These are phyloP conservation scores for Clarias batrachus DNA, from an alignment of 2,113 vertebrate species.

Conservation along the genomic window DNA sequence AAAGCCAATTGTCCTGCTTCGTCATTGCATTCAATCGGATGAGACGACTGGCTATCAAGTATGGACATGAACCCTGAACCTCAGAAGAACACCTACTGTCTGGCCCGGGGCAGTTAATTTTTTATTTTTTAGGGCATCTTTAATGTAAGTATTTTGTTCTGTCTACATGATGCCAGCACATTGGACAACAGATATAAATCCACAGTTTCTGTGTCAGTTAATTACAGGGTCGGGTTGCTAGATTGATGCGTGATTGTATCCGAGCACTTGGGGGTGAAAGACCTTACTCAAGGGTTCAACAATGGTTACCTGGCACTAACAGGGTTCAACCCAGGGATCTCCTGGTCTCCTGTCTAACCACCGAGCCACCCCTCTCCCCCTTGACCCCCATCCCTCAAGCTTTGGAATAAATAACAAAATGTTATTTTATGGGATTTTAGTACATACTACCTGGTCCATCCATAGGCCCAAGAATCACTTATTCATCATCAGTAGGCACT, in stretches of 20 bases:
- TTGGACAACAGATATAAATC: too few species aligned
- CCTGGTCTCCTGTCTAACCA: too few species aligned
- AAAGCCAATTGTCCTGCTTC: background rate
- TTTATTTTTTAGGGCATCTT: background rate
- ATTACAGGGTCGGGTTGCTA: too few species aligned
- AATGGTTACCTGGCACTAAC: too few species aligned
- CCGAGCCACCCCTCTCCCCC: too few species aligned
- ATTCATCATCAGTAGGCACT: background rate
- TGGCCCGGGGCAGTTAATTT: background rate
- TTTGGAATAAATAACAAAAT: background rate
- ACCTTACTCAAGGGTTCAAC: too few species aligned
- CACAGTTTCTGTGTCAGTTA: too few species aligned
- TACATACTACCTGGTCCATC: background rate
- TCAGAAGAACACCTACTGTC: constrained; percentile 14
- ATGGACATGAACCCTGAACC: constrained; percentile 29
- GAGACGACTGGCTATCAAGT: constrained; percentile 18
- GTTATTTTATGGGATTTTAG: background rate
- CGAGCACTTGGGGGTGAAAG: too few species aligned
- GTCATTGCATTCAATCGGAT: background rate
- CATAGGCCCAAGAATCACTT: background rate
- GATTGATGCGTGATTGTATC: too few species aligned
- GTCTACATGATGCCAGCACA: too few species aligned
- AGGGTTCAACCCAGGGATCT: too few species aligned
- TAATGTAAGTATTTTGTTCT: background rate
- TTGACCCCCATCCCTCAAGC: too few species aligned